Conservation (phyloP, 2,113 vertebrate genomes). For the Heliornis fulica region DNA sequence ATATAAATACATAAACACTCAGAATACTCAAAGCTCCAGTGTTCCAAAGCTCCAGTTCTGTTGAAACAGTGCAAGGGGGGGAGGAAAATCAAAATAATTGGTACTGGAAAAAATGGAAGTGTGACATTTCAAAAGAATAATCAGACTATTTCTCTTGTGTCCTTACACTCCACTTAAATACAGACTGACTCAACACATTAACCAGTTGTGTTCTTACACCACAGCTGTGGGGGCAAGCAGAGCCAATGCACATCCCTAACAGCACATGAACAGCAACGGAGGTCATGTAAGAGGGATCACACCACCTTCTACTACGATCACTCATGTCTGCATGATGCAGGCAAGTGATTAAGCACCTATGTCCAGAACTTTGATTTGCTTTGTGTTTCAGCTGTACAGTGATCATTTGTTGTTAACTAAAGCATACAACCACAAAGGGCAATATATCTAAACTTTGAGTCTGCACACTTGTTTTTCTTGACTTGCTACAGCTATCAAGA, state of each 20-base stretch:
- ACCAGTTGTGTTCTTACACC: neutral
- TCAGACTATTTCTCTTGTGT: neutral
- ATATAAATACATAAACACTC: neutral
- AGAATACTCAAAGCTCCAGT: neutral
- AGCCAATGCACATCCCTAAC: rapidly evolving
- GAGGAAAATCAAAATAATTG: neutral
- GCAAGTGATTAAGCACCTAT: neutral
- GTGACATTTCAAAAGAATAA: neutral
- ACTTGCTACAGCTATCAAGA: neutral
- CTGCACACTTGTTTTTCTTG: neutral
- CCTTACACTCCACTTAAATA: neutral
- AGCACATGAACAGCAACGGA: neutral
- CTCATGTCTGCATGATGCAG: neutral
- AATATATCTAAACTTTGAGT: neutral
- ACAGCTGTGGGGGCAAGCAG: neutral
- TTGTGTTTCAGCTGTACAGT: neutral
- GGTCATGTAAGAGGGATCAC: neutral
- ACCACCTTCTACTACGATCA: neutral
- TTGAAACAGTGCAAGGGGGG: neutral
- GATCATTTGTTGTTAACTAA: neutral
- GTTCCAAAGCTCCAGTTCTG: neutral
- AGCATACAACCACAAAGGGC: neutral
- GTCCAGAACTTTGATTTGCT: neutral
- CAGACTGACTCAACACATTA: neutral
- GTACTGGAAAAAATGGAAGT: neutral